Conservation (phyloP, 1,140 invertebrate genomes). For the Liolophura sinensis region DNA sequence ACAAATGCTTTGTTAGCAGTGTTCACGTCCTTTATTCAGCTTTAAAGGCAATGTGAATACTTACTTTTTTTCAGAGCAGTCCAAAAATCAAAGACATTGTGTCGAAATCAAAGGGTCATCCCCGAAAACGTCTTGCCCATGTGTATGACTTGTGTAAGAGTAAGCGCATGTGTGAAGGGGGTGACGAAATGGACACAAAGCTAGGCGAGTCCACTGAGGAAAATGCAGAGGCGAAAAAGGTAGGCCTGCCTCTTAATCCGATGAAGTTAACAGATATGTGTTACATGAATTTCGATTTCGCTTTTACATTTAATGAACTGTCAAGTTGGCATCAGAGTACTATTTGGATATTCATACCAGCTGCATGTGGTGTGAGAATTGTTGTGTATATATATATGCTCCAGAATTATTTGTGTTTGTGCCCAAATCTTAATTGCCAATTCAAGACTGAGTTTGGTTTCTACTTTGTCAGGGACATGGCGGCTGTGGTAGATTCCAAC, state of each 20-base stretch:
- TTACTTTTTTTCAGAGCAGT: conserved; percentile 70
- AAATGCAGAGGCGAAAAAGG: conserved; percentile 28
- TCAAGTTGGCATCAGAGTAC: too few species aligned
- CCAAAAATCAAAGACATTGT: conserved; percentile 98
- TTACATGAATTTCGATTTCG: too few species aligned
- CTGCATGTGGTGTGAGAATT: too few species aligned
- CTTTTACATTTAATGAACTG: too few species aligned
- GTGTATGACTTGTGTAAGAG: conserved; percentile 99
- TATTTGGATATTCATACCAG: too few species aligned
- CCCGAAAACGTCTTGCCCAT: conserved; percentile 88
- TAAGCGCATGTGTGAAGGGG: conserved; percentile 97
- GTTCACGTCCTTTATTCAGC: too few species aligned
- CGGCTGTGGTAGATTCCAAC: conserved; percentile 97
- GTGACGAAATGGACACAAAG: conserved; percentile 89
- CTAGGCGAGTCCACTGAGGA: conserved; percentile 26
- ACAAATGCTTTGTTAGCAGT: too few species aligned
- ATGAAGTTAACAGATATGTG: too few species aligned
- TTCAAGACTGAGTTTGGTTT: not conserved
- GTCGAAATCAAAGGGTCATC: conserved; percentile 95
- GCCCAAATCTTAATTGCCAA: not conserved
- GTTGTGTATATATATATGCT: too few species aligned
- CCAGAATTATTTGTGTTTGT: too few species aligned
- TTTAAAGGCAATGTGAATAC: too few species aligned
- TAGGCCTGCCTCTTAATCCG: not conserved
- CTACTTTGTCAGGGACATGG: conserved; percentile 73